A percentile compares a stretch with the other conserved stretches of the same genome.
phyloP scores from a whole-genome alignment of 2,113 vertebrate species.

The Eolophus roseicapilla region DNA sequence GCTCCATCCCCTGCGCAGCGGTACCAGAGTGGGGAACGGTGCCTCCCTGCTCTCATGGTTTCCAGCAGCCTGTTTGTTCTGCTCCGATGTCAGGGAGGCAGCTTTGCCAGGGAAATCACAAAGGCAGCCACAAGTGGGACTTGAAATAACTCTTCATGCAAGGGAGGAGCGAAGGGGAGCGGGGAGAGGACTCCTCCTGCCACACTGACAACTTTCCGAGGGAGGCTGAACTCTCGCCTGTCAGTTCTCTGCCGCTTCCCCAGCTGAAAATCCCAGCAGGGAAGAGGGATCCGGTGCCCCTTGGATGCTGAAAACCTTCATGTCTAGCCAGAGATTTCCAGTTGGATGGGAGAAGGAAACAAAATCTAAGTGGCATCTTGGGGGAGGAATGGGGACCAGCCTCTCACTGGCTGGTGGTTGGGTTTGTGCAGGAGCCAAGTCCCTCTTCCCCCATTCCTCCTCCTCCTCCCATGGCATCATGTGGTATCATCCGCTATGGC shows the following conservation, averaged over 20 bases:
- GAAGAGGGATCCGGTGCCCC: background rate
- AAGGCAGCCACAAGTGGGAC: constrained; percentile 63
- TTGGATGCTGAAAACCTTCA: constrained; percentile 15
- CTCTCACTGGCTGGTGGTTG: background rate
- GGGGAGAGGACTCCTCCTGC: constrained; percentile 10
- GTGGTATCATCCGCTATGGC: rapidly evolving
- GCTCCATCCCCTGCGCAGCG: rapidly evolving
- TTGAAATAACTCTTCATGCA: constrained; percentile 65
- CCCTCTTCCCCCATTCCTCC: background rate
- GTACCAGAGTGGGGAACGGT: rapidly evolving
- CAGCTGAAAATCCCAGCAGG: constrained; percentile 36
- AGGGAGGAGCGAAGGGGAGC: background rate
- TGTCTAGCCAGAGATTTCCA: background rate
- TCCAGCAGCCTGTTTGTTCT: background rate
- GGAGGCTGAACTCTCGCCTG: constrained; percentile 52
- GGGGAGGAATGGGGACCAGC: background rate
- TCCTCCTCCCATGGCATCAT: background rate
- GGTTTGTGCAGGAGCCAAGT: background rate
- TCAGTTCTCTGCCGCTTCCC: constrained; percentile 47
- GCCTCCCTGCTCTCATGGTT: background rate
- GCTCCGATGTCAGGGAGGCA: constrained; percentile 55
- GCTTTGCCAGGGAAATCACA: constrained; percentile 60
- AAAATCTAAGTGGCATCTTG: background rate
- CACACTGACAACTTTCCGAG: constrained; percentile 52
- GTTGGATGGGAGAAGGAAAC: background rate